Percentiles rank a stretch among this genome's conserved stretches.
These are phyloP conservation scores for Drosophila borealis DNA, from an alignment of 2,888 invertebrate genomes.

Conservation along the genomic window DNA sequence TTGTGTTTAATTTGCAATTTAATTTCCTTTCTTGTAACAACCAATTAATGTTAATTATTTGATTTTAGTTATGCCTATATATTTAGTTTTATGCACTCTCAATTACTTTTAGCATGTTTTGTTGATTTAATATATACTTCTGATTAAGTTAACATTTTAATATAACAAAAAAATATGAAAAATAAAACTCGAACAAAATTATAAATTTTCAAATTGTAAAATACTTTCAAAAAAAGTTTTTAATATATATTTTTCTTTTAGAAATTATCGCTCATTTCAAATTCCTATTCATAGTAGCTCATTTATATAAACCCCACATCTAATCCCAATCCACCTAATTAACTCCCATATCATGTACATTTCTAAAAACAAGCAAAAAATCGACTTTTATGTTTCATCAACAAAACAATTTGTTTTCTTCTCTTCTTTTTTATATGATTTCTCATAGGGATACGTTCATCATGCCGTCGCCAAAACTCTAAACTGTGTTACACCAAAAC, in stretches of 20 bases:
- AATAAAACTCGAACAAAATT: slow-evolving; percentile 57
- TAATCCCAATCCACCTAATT: slow-evolving; percentile 16
- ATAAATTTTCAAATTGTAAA: slow-evolving; percentile 45
- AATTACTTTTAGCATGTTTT: slow-evolving; percentile 35
- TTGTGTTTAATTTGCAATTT: slow-evolving; percentile 14
- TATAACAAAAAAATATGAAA: slow-evolving; percentile 37
- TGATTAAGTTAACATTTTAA: slow-evolving; percentile 30
- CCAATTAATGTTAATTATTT: slow-evolving; percentile 21
- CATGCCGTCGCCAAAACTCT: slow-evolving; percentile 83
- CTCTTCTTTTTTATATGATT: slow-evolving; percentile 79
- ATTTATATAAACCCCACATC: slow-evolving; percentile 14
- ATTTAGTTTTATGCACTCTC: slow-evolving; percentile 30
- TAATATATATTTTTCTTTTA: slow-evolving; percentile 21
- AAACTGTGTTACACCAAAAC: slow-evolving; percentile 71
- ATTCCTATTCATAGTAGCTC: slow-evolving; percentile 21
- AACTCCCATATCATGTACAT: slow-evolving; percentile 37
- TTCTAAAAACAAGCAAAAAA: slow-evolving; percentile 17
- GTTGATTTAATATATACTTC: slow-evolving; percentile 17
- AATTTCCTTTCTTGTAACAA: slow-evolving; percentile 18
- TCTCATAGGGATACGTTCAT: slow-evolving; percentile 79
- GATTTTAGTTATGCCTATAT: slow-evolving; percentile 22
- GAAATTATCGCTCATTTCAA: slow-evolving; percentile 15
- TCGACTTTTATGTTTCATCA: slow-evolving; percentile 61
- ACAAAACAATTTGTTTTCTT: slow-evolving; percentile 66
- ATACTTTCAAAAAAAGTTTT: slow-evolving; percentile 18